phyloP scores from a whole-genome alignment of 2,888 invertebrate genomes.

The Pseudeuparius sepicola region DNA sequence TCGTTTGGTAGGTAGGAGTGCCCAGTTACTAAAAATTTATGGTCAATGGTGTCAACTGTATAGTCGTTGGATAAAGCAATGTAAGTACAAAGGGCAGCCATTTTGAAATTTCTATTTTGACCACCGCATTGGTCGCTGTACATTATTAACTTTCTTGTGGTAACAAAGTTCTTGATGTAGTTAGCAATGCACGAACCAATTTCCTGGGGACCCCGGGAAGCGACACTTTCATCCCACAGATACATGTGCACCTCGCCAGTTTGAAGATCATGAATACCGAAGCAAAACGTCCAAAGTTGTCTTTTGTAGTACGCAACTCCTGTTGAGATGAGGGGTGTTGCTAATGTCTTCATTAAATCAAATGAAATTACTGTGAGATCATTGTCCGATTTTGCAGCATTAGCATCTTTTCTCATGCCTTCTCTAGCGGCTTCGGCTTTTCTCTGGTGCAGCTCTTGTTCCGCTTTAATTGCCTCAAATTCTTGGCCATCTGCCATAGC shows the following conservation, averaged over 20 bases:
- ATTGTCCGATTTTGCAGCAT: slow-evolving; percentile 7
- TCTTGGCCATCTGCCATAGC: slow-evolving; percentile 4
- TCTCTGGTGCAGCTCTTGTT: slow-evolving; percentile 11
- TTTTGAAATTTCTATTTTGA: slow-evolving; percentile 12
- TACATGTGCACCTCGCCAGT: slow-evolving; percentile 2
- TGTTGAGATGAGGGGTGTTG: slow-evolving; percentile 9
- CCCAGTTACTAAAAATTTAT: no score
- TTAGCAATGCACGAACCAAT: slow-evolving; percentile 26
- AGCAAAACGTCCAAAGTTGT: slow-evolving; percentile 10
- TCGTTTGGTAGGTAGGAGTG: no score
- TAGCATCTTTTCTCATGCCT: slow-evolving; percentile 10
- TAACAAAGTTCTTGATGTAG: slow-evolving; percentile 21
- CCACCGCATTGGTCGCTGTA: no score
- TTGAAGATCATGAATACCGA: slow-evolving; percentile 10
- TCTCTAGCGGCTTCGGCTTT: no score
- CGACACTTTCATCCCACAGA: slow-evolving; percentile 3
- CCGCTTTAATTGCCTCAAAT: slow-evolving; percentile 4
- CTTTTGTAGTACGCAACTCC: slow-evolving; percentile 11
- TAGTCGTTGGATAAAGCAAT: slow-evolving; percentile 10
- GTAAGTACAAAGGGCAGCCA: slow-evolving; percentile 11
- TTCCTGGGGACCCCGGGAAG: background rate
- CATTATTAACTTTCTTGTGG: slow-evolving; percentile 3
- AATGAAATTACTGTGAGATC: no score
- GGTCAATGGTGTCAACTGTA: no score
- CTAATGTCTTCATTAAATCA: slow-evolving; percentile 11